Evolutionary conservation across 2,888 invertebrate genomes (phyloP).

Genomic region (Mythimna loreyi): DNA sequence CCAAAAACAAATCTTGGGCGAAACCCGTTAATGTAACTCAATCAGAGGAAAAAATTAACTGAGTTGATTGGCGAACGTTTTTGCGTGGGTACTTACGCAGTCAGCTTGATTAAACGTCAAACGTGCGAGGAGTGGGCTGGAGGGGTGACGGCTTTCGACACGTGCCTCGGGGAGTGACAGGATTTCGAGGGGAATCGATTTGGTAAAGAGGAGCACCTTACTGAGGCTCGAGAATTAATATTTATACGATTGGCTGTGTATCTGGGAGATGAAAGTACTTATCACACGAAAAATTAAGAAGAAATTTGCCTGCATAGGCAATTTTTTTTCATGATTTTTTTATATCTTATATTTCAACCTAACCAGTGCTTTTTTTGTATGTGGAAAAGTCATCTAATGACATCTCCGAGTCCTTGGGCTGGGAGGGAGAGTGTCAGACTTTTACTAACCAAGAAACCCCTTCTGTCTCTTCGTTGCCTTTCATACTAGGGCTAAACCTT

Average conservation of each 20-base stretch:
- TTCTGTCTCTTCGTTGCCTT: too few species aligned
- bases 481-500: too few species aligned
- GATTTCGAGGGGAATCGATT: conserved; percentile 22
- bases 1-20: neutral
- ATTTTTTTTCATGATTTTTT: too few species aligned
- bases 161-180: conserved; percentile 19
- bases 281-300: too few species aligned
- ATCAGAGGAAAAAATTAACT: conserved; percentile 10
- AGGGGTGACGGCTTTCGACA: conserved; percentile 7
- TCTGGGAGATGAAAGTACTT: too few species aligned
- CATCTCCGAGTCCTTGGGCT: too few species aligned
- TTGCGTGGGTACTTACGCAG: conserved; percentile 19
- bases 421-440: too few species aligned
- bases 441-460: too few species aligned
- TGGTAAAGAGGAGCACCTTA: neutral
- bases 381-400: too few species aligned
- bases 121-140: conserved; percentile 18
- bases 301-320: too few species aligned
- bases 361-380: too few species aligned
- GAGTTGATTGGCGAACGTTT: conserved; percentile 33
- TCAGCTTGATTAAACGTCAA: conserved; percentile 45
- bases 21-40: neutral
- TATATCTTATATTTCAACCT: too few species aligned
- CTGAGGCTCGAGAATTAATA: conserved; percentile 6
- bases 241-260: neutral